Conservation (phyloP, 2,797 vertebrate genomes). For the Taeniopygia guttata region DNA sequence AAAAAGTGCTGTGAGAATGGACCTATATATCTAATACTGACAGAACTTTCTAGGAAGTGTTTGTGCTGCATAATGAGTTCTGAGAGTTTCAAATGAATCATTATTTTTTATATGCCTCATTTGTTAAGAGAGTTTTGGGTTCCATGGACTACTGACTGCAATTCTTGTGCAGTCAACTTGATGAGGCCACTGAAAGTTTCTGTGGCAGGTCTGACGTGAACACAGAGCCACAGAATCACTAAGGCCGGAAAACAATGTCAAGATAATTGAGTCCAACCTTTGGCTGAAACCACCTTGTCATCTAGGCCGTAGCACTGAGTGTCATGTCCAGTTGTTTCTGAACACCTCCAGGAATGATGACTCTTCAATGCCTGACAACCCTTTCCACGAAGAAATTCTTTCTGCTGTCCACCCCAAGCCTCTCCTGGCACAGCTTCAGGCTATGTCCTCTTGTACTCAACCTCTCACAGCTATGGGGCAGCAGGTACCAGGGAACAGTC, state of each 20-base stretch:
- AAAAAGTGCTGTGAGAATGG: neutral
- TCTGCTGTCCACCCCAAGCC: neutral
- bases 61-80: neutral
- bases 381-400: neutral
- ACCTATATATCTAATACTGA: neutral
- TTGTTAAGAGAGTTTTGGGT: neutral
- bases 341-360: neutral
- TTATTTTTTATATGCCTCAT: neutral
- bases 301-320: neutral
- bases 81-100: neutral
- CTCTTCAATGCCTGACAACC: neutral
- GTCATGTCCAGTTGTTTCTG: neutral
- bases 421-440: neutral
- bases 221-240: neutral
- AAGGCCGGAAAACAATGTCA: neutral
- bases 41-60: neutral
- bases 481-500: neutral
- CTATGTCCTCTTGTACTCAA: neutral
- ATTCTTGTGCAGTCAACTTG: neutral
- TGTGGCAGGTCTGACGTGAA: neutral
- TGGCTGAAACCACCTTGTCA: neutral
- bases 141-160: neutral
- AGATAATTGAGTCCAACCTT: neutral
- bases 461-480: fast-evolving
- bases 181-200: neutral